Evolutionary conservation across 2,113 vertebrate genomes (phyloP), one percentile per base, ranked within the genome.

Genomic region (Arizona elegans): DNA sequence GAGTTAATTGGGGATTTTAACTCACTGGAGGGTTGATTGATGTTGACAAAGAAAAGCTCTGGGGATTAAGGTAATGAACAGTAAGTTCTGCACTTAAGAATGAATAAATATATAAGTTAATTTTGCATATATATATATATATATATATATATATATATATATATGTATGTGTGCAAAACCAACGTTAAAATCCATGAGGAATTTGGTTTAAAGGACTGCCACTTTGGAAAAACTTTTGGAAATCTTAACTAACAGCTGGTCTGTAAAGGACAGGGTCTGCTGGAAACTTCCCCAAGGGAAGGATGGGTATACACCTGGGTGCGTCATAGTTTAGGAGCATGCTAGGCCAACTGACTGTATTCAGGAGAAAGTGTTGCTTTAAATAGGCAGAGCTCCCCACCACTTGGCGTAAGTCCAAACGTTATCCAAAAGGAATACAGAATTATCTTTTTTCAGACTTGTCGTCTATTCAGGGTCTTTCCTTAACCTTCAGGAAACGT

Each of bases 1-100:
- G 87, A 91, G 89, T 92, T 93, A 96, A 92, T 94, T 94, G 58
- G 92, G 55, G 70, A 88, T 88, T 65, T 96, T 92, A 11, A 11
- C 86, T 86, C 95, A 53, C 89, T 81, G 90, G 93, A 95, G 93
- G 59, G 88, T 90, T 85, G 23, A 54, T 9, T 92, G 17, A 38
- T 90, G 29, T 88, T 95, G 92, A 55, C 91, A 93, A 56, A 23
- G 26, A 90, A 10, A 94, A 65, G 55, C 75, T 91, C 93, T 90
- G 87, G 88, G 88, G 38, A 91, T 59, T 55, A 86, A 52, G 56
- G 23, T 24, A 23, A 65, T 90, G 70, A 65, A 21, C 87, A 88
- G n/a, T 62, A 33, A 62, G 6, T 23, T 87, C 29, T 6, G 4
- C 54, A 53, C 81, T 70, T 70, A 70, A n/a, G 65, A 70, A 6